Evolutionary conservation across 2,113 vertebrate genomes (phyloP).

Genomic region (Saccopteryx bilineata): DNA sequence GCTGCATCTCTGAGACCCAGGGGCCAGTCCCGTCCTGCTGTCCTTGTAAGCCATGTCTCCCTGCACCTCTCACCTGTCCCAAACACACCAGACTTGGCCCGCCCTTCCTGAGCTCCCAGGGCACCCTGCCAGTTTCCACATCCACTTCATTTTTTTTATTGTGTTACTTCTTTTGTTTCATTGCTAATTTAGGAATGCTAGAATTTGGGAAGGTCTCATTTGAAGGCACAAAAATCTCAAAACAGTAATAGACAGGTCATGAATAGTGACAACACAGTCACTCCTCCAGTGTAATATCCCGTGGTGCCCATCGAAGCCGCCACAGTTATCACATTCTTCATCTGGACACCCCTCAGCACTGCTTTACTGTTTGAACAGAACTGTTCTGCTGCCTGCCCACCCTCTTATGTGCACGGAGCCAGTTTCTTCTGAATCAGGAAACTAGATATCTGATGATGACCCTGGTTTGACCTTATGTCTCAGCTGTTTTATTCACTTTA

Average conservation of each 20-base stretch:
- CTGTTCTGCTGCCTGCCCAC: not conserved
- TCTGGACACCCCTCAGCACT: not conserved
- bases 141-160: not conserved
- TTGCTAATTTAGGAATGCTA: not conserved
- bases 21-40: not conserved
- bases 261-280: not conserved
- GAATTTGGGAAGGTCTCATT: conserved; percentile 13
- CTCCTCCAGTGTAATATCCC: not conserved
- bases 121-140: not conserved
- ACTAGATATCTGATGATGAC: not conserved
- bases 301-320: not conserved
- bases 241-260: conserved; percentile 21
- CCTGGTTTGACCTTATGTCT: not conserved
- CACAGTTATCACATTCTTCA: not conserved
- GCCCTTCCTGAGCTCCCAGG: not conserved
- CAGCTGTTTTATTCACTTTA: not conserved
- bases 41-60: not conserved
- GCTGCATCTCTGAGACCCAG: not conserved
- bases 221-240: not conserved
- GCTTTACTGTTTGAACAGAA: not conserved
- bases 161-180: conserved; percentile 4
- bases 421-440: conserved; percentile 35
- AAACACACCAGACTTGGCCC: not conserved
- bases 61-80: not conserved
- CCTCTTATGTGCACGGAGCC: not conserved